Percentiles rank a stretch among this genome's conserved stretches.
phyloP scores from a whole-genome alignment of 2,797 vertebrate species.

The Macropodus opercularis region DNA sequence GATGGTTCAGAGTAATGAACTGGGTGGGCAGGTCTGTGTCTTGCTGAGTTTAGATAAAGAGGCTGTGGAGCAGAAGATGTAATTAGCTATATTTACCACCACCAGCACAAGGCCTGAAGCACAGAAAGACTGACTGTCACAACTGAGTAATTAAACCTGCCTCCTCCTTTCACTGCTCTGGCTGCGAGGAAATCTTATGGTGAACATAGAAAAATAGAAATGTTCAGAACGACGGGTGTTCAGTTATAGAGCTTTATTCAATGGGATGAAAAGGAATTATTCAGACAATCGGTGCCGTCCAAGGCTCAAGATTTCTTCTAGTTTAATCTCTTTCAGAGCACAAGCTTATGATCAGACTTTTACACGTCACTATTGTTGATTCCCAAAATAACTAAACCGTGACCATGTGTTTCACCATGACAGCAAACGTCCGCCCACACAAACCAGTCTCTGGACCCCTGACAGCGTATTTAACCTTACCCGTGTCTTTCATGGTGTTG shows the following conservation, averaged over 20 bases:
- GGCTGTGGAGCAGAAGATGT: conserved; percentile 75
- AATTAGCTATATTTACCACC: conserved; percentile 81
- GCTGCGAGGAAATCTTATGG: conserved; percentile 23
- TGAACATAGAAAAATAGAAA: conserved; percentile 27
- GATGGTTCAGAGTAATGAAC: conserved; percentile 77
- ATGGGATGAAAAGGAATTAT: conserved; percentile 27
- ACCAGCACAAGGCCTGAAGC: conserved; percentile 56
- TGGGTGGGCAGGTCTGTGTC: conserved; percentile 77
- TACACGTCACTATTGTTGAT: no score
- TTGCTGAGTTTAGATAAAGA: conserved; percentile 83
- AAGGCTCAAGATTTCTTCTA: no score
- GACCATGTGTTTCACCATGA: no score
- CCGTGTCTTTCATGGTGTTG: no score
- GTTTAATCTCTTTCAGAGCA: no score
- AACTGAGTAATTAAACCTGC: conserved; percentile 72
- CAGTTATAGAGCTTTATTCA: conserved; percentile 3
- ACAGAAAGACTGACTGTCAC: conserved; percentile 69
- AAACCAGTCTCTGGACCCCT: no score
- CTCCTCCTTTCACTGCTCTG: conserved; percentile 46
- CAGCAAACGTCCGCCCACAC: no score
- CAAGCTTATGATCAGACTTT: no score
- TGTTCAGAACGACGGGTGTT: conserved; percentile 10
- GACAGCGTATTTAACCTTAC: no score
- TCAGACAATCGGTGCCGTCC: conserved; percentile 4
- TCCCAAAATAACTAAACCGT: no score